These are phyloP conservation scores for Cavia porcellus DNA, from an alignment of 2,113 vertebrate genomes.

Conservation along the genomic window DNA sequence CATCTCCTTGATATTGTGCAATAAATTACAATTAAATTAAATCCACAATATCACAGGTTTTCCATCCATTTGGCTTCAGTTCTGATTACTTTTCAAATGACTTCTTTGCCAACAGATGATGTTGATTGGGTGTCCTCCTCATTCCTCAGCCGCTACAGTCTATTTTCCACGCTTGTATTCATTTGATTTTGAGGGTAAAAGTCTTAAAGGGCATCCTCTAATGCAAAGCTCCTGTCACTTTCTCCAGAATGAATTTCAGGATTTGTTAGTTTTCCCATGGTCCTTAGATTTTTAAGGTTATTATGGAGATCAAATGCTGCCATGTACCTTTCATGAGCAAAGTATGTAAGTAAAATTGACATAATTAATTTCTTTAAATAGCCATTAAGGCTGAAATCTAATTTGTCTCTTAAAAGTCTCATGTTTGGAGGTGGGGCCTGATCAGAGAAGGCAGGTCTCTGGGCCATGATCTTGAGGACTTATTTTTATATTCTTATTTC, in stretches of 20 bases:
- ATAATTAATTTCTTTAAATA: conserved; percentile 34
- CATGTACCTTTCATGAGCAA: not conserved
- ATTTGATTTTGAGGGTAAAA: conserved; percentile 37
- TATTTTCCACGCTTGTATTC: conserved; percentile 11
- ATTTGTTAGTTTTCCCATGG: not conserved
- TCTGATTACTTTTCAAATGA: conserved; percentile 55
- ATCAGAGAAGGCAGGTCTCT: not conserved
- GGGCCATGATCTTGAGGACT: not conserved
- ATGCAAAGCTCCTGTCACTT: not conserved
- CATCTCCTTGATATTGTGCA: not conserved
- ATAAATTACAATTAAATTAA: conserved; percentile 61
- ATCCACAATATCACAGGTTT: conserved; percentile 18
- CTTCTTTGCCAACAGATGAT: conserved; percentile 52
- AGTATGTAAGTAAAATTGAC: not conserved
- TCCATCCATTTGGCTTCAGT: not conserved
- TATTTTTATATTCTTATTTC: not conserved
- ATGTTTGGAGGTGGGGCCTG: not conserved
- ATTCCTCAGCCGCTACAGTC: not conserved
- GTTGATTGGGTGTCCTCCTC: not conserved
- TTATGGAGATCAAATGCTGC: not conserved
- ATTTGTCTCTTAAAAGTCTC: not conserved
- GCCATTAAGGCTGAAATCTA: not conserved
- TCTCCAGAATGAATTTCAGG: not conserved
- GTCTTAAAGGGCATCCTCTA: not conserved
- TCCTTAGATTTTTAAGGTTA: not conserved